Evolutionary conservation across 2,113 vertebrate genomes (phyloP).

Genomic region (Hystrix brachyura): DNA sequence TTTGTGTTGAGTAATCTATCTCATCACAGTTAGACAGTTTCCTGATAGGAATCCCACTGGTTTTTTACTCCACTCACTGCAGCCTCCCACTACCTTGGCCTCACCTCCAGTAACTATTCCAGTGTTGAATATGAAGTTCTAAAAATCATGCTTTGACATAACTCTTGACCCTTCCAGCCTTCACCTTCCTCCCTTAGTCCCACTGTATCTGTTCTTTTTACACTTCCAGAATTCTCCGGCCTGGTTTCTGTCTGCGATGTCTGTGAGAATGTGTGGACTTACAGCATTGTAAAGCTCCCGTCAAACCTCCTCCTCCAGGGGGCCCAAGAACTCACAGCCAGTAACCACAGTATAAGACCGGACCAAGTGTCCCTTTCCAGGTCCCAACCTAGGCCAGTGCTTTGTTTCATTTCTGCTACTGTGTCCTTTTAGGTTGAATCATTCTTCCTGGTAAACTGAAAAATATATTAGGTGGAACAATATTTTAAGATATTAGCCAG

Average conservation of each 20-base stretch:
- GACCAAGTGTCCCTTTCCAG: not conserved
- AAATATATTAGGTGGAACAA: not conserved
- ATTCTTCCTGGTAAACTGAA: not conserved
- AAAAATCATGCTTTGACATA: not conserved
- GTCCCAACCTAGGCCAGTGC: not conserved
- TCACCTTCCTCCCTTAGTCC: not conserved
- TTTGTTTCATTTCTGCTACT: not conserved
- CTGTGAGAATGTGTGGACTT: not conserved
- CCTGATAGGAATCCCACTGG: not conserved
- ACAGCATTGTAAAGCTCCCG: not conserved
- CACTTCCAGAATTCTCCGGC: not conserved
- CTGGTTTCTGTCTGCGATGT: not conserved
- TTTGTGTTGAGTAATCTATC: not conserved
- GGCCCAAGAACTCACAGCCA: not conserved
- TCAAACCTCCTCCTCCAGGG: not conserved
- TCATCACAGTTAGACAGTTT: not conserved
- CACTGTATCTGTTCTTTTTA: not conserved
- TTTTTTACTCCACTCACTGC: not conserved
- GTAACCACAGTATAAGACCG: not conserved
- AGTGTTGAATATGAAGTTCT: not conserved
- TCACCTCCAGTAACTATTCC: not conserved
- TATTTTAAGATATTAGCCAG: not conserved
- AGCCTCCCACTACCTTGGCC: not conserved
- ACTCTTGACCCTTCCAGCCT: not conserved
- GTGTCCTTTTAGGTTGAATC: not conserved